Evolutionary conservation across 2,797 vertebrate genomes (phyloP), one percentile per base, ranked within the genome.

Genomic region (Lutjanus argentimaculatus): DNA sequence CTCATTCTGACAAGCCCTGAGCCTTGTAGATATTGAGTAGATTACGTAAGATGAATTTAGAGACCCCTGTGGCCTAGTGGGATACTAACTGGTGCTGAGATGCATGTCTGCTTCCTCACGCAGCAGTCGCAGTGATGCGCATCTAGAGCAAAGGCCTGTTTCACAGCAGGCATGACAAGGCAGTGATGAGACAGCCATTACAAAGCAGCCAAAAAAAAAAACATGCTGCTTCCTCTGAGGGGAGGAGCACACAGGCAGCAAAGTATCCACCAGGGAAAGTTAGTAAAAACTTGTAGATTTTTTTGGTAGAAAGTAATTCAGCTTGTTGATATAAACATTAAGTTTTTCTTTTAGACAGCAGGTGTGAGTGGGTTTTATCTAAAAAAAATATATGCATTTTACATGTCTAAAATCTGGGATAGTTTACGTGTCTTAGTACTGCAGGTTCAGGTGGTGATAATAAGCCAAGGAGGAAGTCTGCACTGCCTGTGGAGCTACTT

Each of bases 21-120:
- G 84, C 45, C 48, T 67, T 3, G 42, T 36, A 46, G 83, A 87
- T 64, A 56, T 67, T 51, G 56, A 85, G 69, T 12, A 66, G 70
- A 72, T 85, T 88, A 77, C 52, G 53, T 68, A 72, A 83, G 58
- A 76, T 59, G 55, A 79, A 82, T 85, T 67, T 53, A 67, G 42
- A 85, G 75, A 65, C 72, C 66, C 67, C 66, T 21, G 79, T 52
- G 76, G 80, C 79, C 68, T 55, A 17, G 40, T 17, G 58, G 80
- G 83, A 89, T 48, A 42, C 71, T 75, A 85, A 90, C 74, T 73
- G 66, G 59, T 72, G 13, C 57, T 43, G 67, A 84, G 78, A 75
- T 83, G 46, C 89, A 79, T 63, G 82, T 84, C 72, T 76, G 65
- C 70, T 66, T 82, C 68, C 72, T 83, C 86, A 86, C 48, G 22